Percentiles rank a stretch among this genome's conserved stretches.
phyloP scores from a whole-genome alignment of 1,140 invertebrate species.

The Chrysomallon squamiferum region DNA sequence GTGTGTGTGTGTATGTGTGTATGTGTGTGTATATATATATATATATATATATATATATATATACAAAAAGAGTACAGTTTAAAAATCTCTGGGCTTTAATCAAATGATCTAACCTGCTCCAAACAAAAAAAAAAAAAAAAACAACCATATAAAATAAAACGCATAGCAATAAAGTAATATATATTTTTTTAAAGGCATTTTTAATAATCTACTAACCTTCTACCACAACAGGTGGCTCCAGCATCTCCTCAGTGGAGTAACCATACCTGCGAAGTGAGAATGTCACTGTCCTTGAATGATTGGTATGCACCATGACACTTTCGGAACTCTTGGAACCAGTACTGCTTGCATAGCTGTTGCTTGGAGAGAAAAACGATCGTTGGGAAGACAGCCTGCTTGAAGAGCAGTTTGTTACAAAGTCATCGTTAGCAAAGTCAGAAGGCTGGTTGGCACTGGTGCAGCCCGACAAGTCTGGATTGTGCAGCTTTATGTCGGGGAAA shows the following conservation, averaged over 20 bases:
- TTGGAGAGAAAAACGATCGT: conserved; percentile 55
- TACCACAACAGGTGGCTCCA: conserved; percentile 42
- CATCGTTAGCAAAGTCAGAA: conserved; percentile 14
- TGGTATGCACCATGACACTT: conserved; percentile 56
- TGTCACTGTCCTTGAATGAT: conserved; percentile 56
- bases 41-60: no score
- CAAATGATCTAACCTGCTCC: neutral
- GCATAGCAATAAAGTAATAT: no score
- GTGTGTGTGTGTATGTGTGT: no score
- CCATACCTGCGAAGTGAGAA: conserved; percentile 54
- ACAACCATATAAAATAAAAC: no score
- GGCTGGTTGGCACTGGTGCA: conserved; percentile 9
- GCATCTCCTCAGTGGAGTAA: conserved; percentile 33
- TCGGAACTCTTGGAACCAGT: conserved; percentile 53
- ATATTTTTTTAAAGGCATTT: no score
- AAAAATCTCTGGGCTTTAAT: neutral
- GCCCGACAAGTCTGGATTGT: neutral
- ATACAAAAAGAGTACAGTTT: no score
- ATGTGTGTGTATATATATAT: no score
- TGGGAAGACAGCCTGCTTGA: conserved; percentile 29
- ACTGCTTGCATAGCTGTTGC: conserved; percentile 48
- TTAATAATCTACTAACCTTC: conserved; percentile 53
- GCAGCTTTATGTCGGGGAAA: neutral
- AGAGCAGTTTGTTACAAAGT: conserved; percentile 10
- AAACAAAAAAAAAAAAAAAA: neutral